Evolutionary conservation across 2,888 invertebrate genomes (phyloP), one percentile per base, ranked within the genome.

Genomic region (Globia sparganii): DNA sequence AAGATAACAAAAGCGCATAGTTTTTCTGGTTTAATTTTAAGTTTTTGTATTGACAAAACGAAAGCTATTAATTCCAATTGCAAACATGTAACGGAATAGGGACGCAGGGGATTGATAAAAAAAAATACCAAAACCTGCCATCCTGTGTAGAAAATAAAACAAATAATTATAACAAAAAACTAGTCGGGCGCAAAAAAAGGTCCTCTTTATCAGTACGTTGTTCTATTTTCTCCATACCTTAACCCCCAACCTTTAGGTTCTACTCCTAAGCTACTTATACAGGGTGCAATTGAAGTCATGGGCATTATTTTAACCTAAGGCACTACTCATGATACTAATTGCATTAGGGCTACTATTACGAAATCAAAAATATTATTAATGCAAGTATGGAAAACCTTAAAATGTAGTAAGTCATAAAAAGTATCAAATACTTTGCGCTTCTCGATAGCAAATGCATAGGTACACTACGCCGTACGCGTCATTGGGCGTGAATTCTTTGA

Each of bases 201-300:
- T 61, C 82, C 61, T 61, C 66, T 56, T 76, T 76, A 81, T 76
- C 59, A 66, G 53, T 43, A 65, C 15, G 18, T 61, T 21, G 49
- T 53, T 53, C 11, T n/a, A n/a, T 31, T n/a, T 56, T 37, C 18
- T 11, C 31, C 40, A 15, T 71, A 40, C 70, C 37, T 28, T 18
- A 58, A 46, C 18, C 4, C 21, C 58, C 43, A 21, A 37, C 18
- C n/a, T 31, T 62, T 28, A 72, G 11, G 15, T 37, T 43, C 15
- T 61, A 59, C 46, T 34, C 31, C 53, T 81, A 34, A 34, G 31
- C 34, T 49, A 59, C n/a, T n/a, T 37, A 56, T 37, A 37, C 66
- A n/a, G n/a, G n/a, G n/a, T n/a, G n/a, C n/a, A n/a, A n/a, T n/a
- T n/a, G n/a, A n/a, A n/a, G n/a, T n/a, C n/a, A n/a, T n/a, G n/a